These are phyloP conservation scores for Poeciliopsis turneri DNA, from an alignment of 2,797 vertebrate species.

Conservation along the genomic window DNA sequence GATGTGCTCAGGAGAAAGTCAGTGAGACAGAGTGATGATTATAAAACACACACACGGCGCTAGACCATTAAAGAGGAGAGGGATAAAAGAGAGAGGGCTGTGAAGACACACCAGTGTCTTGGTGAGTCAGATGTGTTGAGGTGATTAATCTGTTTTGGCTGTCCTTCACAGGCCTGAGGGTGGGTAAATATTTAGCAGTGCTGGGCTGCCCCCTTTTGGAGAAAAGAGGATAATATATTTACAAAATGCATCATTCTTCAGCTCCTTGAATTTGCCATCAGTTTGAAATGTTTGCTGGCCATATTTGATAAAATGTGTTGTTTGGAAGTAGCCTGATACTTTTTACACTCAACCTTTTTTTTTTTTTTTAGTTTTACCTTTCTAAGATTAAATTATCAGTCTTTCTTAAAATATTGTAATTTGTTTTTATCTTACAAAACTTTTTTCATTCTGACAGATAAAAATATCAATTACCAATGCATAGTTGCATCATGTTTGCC, in stretches of 20 bases:
- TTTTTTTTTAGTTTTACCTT: background rate
- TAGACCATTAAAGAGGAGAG: constrained; percentile 53
- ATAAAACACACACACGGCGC: constrained; percentile 52
- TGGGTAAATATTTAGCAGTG: background rate
- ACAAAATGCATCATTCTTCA: background rate
- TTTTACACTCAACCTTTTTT: background rate
- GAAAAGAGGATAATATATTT: background rate
- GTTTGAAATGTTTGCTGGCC: background rate
- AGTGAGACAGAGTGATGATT: constrained; percentile 49
- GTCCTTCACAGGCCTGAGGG: constrained; percentile 62
- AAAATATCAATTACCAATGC: background rate
- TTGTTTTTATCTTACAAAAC: background rate
- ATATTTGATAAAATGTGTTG: background rate
- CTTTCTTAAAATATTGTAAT: background rate
- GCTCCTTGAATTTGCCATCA: background rate
- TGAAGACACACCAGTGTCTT: constrained; percentile 67
- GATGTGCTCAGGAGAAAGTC: constrained; percentile 43
- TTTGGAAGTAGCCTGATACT: background rate
- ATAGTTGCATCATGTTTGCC: background rate
- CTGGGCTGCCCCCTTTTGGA: constrained; percentile 62
- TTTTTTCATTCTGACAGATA: background rate
- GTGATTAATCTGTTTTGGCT: constrained; percentile 71
- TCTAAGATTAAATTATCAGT: background rate
- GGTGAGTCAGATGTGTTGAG: constrained; percentile 75
- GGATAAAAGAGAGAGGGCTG: constrained; percentile 46